Evolutionary conservation across 2,797 vertebrate species (phyloP).

Genomic region (Enteromius paludinosus): DNA sequence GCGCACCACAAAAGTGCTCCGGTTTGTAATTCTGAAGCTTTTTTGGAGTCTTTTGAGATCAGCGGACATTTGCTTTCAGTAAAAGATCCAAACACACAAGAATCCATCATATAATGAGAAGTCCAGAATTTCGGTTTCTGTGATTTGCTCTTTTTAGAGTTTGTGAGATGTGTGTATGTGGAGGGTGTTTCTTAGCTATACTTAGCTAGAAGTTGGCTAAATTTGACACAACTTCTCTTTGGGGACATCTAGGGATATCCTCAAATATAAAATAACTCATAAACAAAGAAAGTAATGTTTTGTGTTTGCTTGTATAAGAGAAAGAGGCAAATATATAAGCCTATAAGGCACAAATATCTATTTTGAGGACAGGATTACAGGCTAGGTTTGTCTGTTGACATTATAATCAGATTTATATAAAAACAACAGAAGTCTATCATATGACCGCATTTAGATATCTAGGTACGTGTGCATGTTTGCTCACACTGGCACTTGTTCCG

Average conservation of each 20-base stretch:
- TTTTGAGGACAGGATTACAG: constrained; percentile 1
- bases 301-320: background rate
- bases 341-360: background rate
- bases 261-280: background rate
- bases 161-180: constrained; percentile 46
- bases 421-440: background rate
- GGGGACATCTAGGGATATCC: background rate
- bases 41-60: constrained; percentile 61
- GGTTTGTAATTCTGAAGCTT: constrained; percentile 58
- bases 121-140: constrained; percentile 46
- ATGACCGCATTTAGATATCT: background rate
- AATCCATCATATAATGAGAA: constrained; percentile 60
- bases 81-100: constrained; percentile 57
- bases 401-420: background rate
- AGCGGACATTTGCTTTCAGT: constrained; percentile 57
- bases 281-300: background rate
- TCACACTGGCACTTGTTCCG: constrained; percentile 49
- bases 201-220: background rate
- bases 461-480: constrained; percentile 16
- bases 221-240: background rate
- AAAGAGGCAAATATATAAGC: background rate
- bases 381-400: background rate
- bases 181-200: background rate
- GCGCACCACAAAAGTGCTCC: constrained; percentile 14
- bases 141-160: constrained; percentile 46